Evolutionary conservation across 2,888 invertebrate species (phyloP).

Genomic region (Anarsia innoxiella): DNA sequence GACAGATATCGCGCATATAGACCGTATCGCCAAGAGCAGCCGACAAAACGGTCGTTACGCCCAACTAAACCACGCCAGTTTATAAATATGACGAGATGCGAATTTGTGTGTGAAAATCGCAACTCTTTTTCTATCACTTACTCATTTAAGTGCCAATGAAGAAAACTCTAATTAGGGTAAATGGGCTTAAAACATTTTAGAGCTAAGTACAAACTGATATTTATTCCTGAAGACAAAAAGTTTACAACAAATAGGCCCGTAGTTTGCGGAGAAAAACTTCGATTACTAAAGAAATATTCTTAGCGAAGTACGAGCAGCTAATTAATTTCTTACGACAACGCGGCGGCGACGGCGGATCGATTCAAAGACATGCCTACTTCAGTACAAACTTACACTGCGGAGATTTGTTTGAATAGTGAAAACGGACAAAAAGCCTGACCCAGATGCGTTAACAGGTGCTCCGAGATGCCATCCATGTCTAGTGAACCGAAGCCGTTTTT

Average conservation of each 20-base stretch:
- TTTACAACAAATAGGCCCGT: too few relatives aligned
- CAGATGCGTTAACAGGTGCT: slow-evolving; percentile 51
- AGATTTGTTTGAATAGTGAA: slow-evolving; percentile 56
- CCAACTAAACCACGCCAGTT: slow-evolving; percentile 57
- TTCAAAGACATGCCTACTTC: background rate
- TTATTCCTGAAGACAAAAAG: too few relatives aligned
- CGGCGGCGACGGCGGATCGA: too few relatives aligned
- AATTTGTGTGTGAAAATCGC: slow-evolving; percentile 32
- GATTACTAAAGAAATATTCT: too few relatives aligned
- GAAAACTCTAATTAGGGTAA: too few relatives aligned
- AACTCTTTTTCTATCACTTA: background rate
- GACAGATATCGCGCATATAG: slow-evolving; percentile 60
- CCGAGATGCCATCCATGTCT: slow-evolving; percentile 32
- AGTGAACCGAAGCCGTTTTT: slow-evolving; percentile 45
- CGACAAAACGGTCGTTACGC: slow-evolving; percentile 67
- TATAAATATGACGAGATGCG: slow-evolving; percentile 40
- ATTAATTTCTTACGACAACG: too few relatives aligned
- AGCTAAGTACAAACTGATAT: too few relatives aligned
- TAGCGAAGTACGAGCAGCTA: too few relatives aligned
- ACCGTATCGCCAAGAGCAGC: slow-evolving; percentile 64
- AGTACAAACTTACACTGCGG: background rate
- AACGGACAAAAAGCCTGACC: slow-evolving; percentile 53
- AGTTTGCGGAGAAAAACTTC: too few relatives aligned
- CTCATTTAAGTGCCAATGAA: too few relatives aligned
- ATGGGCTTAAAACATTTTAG: too few relatives aligned